Conservation (phyloP, 2,888 invertebrate genomes). For the Macrosiphum euphorbiae region DNA sequence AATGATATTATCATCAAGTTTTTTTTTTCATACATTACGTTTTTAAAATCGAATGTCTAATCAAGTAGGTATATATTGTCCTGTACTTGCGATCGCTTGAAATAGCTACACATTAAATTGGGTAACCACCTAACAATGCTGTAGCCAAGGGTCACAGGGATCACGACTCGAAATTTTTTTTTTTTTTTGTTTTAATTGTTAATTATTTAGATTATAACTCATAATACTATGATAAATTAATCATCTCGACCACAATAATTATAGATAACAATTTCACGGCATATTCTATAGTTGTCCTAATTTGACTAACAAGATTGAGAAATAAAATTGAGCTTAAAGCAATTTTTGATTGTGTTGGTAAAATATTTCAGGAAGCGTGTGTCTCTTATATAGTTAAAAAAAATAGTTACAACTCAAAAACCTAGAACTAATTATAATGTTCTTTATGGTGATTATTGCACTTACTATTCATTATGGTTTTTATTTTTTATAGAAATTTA, state of each 20-base stretch:
- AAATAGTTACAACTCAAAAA: not conserved
- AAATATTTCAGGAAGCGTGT: not conserved
- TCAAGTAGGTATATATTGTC: not conserved
- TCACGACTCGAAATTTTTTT: no score
- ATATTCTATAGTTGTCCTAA: not conserved
- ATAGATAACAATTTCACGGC: not conserved
- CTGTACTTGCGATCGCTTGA: not conserved
- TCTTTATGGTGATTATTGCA: not conserved
- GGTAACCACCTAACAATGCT: not conserved
- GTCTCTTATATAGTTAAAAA: not conserved
- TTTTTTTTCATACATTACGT: not conserved
- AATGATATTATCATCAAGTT: not conserved
- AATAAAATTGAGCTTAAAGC: not conserved
- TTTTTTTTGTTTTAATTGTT: not conserved
- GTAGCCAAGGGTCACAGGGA: not conserved
- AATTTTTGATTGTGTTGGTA: not conserved
- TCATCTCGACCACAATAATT: not conserved
- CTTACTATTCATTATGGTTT: not conserved
- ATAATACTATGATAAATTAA: not conserved
- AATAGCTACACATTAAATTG: not conserved
- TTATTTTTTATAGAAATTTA: not conserved
- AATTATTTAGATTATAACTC: not conserved
- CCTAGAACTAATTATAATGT: not conserved
- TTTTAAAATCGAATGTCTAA: not conserved
- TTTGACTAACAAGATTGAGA: not conserved